These are phyloP conservation scores for Callimico goeldii DNA, from an alignment of 2,797 vertebrate genomes.

Conservation along the genomic window DNA sequence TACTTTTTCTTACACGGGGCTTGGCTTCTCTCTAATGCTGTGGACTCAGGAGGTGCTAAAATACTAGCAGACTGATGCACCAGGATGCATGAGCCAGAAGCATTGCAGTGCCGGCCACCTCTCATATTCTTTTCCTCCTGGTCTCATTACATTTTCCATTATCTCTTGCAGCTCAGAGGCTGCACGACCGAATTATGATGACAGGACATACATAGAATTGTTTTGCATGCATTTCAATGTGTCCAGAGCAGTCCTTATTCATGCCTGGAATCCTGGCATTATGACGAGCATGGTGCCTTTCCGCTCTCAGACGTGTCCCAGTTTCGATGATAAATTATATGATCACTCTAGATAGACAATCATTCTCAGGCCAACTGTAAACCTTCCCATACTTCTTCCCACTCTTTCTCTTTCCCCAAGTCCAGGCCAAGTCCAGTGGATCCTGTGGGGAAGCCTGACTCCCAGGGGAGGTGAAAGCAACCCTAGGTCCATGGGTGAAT, in stretches of 20 bases:
- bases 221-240: background rate
- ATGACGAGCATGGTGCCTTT: background rate
- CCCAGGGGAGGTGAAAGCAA: too few relatives aligned
- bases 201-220: too few relatives aligned
- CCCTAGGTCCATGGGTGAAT: background rate
- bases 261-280: background rate
- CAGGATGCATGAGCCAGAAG: rapidly evolving
- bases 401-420: background rate
- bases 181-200: background rate
- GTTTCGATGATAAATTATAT: background rate
- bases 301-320: background rate
- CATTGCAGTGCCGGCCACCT: too few relatives aligned
- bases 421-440: rapidly evolving
- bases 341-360: too few relatives aligned
- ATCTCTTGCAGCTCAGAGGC: background rate
- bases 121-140: too few relatives aligned
- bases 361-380: background rate
- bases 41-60: too few relatives aligned
- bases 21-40: background rate
- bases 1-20: rapidly evolving
- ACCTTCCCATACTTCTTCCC: rapidly evolving
- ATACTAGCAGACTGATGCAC: rapidly evolving
- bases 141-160: background rate
- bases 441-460: too few relatives aligned
- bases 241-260: background rate